phyloP scores from a whole-genome alignment of 1,140 invertebrate species.

The Forficula auricularia region DNA sequence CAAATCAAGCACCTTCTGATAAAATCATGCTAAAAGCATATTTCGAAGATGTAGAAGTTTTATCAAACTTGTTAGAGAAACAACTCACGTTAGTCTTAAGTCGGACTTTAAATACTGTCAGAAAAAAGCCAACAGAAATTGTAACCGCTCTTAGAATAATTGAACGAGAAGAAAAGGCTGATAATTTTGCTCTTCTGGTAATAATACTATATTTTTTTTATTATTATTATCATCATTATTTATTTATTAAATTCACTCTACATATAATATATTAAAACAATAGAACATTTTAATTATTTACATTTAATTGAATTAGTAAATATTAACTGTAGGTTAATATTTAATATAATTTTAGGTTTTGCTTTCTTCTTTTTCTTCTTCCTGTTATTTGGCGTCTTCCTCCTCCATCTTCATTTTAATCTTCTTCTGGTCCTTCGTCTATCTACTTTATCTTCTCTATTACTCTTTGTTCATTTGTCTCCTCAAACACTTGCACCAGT shows the following conservation, averaged over 20 bases:
- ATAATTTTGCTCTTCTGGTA: constrained; percentile 56
- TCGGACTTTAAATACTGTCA: constrained; percentile 79
- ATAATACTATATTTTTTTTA: not conserved
- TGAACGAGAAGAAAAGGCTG: constrained; percentile 86
- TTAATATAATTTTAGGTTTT: not conserved
- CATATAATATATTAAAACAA: too few species aligned
- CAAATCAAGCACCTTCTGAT: constrained; percentile 77
- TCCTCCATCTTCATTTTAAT: too few species aligned
- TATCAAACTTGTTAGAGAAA: constrained; percentile 79
- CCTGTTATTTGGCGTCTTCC: too few species aligned
- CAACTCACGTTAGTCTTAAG: constrained; percentile 78
- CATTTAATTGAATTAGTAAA: not conserved
- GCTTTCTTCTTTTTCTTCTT: too few species aligned
- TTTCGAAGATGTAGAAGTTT: constrained; percentile 83
- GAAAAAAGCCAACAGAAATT: constrained; percentile 88
- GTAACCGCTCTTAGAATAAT: constrained; percentile 92
- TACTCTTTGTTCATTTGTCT: too few species aligned
- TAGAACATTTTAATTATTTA: not conserved
- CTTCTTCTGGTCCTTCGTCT: too few species aligned
- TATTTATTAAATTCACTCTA: too few species aligned
- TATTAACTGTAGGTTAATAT: not conserved
- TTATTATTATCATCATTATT: not conserved
- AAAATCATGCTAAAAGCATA: constrained; percentile 83
- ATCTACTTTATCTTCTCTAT: too few species aligned
- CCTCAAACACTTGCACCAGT: too few species aligned